Conservation (phyloP, 2,797 vertebrate genomes). For the Antrozous pallidus region DNA sequence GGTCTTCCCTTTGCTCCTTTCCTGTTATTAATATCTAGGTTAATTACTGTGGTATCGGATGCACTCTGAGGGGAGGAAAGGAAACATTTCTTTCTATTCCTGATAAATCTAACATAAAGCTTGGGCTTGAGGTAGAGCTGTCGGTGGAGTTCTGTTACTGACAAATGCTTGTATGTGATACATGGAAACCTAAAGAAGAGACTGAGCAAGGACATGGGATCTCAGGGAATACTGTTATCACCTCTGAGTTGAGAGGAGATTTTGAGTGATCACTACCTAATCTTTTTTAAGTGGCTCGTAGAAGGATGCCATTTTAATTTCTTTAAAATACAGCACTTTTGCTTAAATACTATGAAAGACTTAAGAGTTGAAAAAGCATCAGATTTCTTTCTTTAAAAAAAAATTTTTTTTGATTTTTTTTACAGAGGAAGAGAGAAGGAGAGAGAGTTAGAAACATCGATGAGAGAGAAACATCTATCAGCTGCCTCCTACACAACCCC, state of each 20-base stretch:
- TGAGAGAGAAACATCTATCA: no score
- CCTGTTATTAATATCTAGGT: background rate
- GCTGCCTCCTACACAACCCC: no score
- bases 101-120: conserved; percentile 7
- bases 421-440: no score
- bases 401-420: no score
- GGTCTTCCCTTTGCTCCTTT: background rate
- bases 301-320: conserved; percentile 1
- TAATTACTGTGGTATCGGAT: background rate
- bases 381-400: conserved; percentile 47
- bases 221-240: background rate
- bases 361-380: conserved; percentile 25
- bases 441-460: no score
- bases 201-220: background rate
- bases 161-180: background rate
- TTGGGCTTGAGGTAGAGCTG: background rate
- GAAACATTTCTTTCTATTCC: conserved; percentile 45
- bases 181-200: background rate
- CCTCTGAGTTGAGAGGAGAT: background rate
- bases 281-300: background rate
- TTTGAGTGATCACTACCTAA: background rate
- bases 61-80: background rate
- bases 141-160: background rate
- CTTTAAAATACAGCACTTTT: conserved; percentile 9
- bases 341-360: conserved; percentile 54